Conservation (phyloP, 2,888 invertebrate species). For the Microctonus hyperodae region DNA sequence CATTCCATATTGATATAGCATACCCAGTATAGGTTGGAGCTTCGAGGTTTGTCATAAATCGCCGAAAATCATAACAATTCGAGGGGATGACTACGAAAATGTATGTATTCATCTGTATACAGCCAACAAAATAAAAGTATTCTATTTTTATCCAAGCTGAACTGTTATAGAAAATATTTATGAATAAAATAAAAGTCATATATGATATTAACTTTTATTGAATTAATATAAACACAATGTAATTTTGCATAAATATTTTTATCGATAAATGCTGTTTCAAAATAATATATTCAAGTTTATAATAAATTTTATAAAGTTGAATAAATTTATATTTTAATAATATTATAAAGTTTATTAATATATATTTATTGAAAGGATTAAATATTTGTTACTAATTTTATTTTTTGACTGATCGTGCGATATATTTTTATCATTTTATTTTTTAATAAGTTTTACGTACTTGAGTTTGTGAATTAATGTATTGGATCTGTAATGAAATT, state of each 20-base stretch:
- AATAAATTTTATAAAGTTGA: background rate
- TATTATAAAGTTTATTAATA: no score
- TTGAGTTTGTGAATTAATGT: background rate
- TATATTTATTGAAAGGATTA: no score
- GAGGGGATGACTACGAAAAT: slow-evolving; percentile 26
- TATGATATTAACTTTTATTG: no score
- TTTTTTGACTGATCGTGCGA: no score
- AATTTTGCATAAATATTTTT: no score
- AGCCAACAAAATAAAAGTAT: background rate
- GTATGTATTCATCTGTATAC: background rate
- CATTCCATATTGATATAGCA: slow-evolving; percentile 15
- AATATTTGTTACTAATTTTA: no score
- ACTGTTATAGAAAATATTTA: background rate
- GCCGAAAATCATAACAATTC: slow-evolving; percentile 24
- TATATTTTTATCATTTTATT: background rate
- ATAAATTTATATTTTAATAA: no score
- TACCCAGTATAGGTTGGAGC: slow-evolving; percentile 20
- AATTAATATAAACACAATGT: no score
- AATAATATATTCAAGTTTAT: background rate
- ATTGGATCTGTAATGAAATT: background rate
- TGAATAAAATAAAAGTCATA: background rate
- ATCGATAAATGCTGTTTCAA: no score
- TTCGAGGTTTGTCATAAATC: slow-evolving; percentile 39
- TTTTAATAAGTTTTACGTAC: background rate
- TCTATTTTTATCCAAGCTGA: background rate